A percentile compares a stretch with the other conserved stretches of the same genome.
These are phyloP conservation scores for Microcebus murinus DNA, from an alignment of 2,113 vertebrate species.

Conservation along the genomic window DNA sequence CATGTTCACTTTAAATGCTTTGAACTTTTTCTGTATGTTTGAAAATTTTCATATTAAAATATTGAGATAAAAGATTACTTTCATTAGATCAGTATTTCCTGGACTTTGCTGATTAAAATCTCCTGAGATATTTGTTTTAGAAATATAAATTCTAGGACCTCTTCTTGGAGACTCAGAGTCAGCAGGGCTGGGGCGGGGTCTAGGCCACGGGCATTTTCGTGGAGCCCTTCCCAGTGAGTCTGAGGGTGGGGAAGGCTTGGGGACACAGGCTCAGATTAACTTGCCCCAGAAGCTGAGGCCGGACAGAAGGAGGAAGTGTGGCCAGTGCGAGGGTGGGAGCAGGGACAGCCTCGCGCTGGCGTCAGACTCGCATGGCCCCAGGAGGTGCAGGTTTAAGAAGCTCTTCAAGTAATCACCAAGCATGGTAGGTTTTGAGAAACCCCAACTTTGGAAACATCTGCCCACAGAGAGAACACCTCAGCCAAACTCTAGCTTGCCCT, in stretches of 20 bases:
- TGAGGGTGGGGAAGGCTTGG: too few species aligned
- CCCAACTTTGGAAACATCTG: background rate
- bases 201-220: background rate
- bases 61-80: background rate
- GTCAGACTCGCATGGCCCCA: background rate
- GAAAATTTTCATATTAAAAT: background rate
- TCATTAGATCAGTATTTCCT: background rate
- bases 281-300: background rate
- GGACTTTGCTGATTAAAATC: background rate
- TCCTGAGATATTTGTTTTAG: background rate
- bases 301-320: background rate
- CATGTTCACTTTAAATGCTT: background rate
- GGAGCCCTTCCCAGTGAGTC: background rate
- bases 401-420: background rate
- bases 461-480: background rate
- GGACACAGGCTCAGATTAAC: background rate
- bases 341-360: fast-evolving
- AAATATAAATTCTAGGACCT: background rate
- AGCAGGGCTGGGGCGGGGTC: background rate
- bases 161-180: background rate
- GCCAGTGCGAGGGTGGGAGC: fast-evolving
- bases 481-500: background rate
- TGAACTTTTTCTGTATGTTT: background rate
- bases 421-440: background rate
- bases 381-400: background rate